phyloP scores from a whole-genome alignment of 2,888 invertebrate species.

The Lithophane ornitopus region DNA sequence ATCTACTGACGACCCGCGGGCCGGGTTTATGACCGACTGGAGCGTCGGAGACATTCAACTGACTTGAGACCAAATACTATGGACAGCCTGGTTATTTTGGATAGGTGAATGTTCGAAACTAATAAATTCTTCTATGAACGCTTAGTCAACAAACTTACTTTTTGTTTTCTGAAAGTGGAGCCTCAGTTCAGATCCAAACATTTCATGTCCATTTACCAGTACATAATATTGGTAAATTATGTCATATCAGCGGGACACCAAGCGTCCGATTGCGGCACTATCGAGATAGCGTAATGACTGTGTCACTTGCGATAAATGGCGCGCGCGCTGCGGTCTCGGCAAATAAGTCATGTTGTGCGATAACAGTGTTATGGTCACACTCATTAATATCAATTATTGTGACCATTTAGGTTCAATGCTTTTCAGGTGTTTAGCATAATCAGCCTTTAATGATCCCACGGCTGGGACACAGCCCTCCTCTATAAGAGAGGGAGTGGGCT shows the following conservation, averaged over 20 bases:
- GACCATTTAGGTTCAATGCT: not conserved
- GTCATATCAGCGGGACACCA: conserved; percentile 13
- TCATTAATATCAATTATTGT: conserved; percentile 15
- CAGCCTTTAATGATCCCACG: not conserved
- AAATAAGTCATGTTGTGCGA: conserved; percentile 12
- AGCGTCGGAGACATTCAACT: not conserved
- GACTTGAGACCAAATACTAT: not conserved
- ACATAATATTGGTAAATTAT: conserved; percentile 6
- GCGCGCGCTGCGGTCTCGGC: not conserved
- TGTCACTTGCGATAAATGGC: conserved; percentile 35
- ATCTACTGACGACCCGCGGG: not conserved
- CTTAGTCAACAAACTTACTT: not conserved
- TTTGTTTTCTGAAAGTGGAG: not conserved
- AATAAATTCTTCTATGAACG: not conserved
- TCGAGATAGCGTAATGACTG: conserved; percentile 44
- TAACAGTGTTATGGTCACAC: not conserved
- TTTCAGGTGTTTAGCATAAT: not conserved
- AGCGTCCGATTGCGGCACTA: conserved; percentile 17
- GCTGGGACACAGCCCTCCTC: not conserved
- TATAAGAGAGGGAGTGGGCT: not conserved
- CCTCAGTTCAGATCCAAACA: not conserved
- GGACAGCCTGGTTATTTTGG: not conserved
- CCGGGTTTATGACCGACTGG: not conserved
- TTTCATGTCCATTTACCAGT: not conserved
- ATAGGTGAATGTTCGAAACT: not conserved